Percentiles rank a stretch among this genome's conserved stretches.
Conservation (phyloP, 64 coral and sea anemone species). For the Montipora sp. region DNA sequence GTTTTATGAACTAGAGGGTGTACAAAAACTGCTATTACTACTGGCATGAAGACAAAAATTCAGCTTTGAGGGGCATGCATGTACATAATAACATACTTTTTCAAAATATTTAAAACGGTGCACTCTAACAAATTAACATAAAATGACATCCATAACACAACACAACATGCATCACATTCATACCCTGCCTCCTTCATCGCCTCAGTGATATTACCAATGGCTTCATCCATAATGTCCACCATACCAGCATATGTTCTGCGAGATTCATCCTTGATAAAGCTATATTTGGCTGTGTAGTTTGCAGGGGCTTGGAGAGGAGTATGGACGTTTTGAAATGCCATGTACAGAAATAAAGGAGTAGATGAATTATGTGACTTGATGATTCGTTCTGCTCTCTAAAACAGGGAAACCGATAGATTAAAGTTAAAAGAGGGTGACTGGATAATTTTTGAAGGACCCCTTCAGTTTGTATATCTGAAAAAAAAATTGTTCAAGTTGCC, state of each 20-base stretch:
- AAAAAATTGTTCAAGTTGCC: no score
- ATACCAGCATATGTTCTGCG: conserved; percentile 8
- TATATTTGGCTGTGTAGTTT: conserved; percentile 18
- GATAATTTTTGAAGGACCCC: no score
- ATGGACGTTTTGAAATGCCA: conserved; percentile 50
- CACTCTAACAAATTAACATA: no score
- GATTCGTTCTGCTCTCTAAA: neutral
- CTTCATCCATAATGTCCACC: conserved; percentile 49
- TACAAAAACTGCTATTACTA: no score
- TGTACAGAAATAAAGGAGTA: conserved; percentile 25
- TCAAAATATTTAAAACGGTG: no score
- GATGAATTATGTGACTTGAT: neutral
- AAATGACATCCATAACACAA: no score
- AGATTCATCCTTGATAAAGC: neutral
- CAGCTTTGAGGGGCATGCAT: no score
- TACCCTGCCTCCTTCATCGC: conserved; percentile 23
- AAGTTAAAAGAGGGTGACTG: no score
- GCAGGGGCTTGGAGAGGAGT: conserved; percentile 14
- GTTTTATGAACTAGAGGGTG: no score
- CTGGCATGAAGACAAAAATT: no score
- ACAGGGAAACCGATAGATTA: neutral
- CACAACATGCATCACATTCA: neutral
- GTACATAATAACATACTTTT: no score
- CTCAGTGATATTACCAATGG: conserved; percentile 43
- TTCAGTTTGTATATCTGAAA: no score